These are phyloP conservation scores for Mola mola DNA, from an alignment of 2,113 vertebrate genomes.

Conservation along the genomic window DNA sequence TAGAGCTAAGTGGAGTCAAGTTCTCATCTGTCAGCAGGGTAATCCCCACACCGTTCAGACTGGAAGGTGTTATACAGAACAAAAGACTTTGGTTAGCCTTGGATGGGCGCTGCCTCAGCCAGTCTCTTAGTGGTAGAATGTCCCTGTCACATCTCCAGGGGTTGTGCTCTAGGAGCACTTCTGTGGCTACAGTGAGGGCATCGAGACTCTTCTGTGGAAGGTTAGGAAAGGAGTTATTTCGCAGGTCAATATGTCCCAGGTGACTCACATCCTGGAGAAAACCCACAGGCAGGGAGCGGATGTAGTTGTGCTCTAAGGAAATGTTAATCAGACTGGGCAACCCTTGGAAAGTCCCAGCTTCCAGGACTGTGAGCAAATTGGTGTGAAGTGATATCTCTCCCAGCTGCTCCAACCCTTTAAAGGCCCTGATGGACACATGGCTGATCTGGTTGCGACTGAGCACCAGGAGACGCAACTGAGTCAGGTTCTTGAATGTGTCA, in stretches of 20 bases:
- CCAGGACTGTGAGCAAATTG: constrained; percentile 82
- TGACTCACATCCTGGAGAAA: constrained; percentile 79
- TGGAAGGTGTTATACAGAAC: constrained; percentile 78
- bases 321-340: constrained; percentile 86
- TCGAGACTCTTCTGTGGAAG: constrained; percentile 83
- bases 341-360: constrained; percentile 77
- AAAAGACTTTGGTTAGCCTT: constrained; percentile 79
- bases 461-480: constrained; percentile 84
- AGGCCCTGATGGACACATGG: constrained; percentile 78
- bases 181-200: constrained; percentile 72
- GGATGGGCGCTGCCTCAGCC: constrained; percentile 81
- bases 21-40: constrained; percentile 56
- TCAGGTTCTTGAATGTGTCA: constrained; percentile 86
- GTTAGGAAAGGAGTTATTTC: constrained; percentile 85
- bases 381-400: constrained; percentile 89
- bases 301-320: constrained; percentile 89
- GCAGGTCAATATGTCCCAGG: constrained; percentile 84
- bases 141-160: constrained; percentile 89
- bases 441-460: constrained; percentile 88
- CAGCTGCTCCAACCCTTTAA: constrained; percentile 84
- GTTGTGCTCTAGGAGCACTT: constrained; percentile 87
- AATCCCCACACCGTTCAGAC: constrained; percentile 73
- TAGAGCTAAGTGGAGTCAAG: constrained; percentile 34
- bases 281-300: constrained; percentile 78
- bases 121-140: constrained; percentile 85